Evolutionary conservation across 1,140 invertebrate species (phyloP).

Genomic region (Euura saliciscinereae): DNA sequence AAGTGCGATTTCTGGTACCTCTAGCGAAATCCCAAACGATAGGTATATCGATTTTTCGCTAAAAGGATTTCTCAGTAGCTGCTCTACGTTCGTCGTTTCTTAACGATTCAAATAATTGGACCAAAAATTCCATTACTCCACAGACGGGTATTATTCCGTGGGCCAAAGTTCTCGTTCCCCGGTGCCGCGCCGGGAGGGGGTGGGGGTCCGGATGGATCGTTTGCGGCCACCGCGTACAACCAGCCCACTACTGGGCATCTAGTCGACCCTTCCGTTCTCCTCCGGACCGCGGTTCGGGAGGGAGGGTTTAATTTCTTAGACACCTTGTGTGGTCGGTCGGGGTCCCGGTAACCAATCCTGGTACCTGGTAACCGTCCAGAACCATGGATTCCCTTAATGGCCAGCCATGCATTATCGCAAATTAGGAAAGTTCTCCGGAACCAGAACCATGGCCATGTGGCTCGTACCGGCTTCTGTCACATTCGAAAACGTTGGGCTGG

Average conservation of each 20-base stretch:
- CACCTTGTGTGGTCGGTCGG: not conserved
- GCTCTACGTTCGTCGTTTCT: too few relatives aligned
- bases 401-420: constrained; percentile 52
- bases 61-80: too few relatives aligned
- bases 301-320: constrained; percentile 2
- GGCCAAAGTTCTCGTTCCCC: not conserved
- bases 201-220: not conserved
- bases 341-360: not conserved
- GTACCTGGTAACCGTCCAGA: not conserved
- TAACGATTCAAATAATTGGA: too few relatives aligned
- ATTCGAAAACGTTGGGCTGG: not conserved
- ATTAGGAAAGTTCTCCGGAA: constrained; percentile 47
- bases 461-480: constrained; percentile 39
- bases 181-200: too few relatives aligned
- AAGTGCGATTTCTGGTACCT: too few relatives aligned
- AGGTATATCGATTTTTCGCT: too few relatives aligned
- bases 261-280: too few relatives aligned
- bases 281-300: too few relatives aligned
- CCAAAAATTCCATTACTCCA: too few relatives aligned
- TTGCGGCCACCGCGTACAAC: not conserved
- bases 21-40: too few relatives aligned
- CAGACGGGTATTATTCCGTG: not conserved
- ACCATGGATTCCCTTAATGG: constrained; percentile 40
- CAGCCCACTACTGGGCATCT: too few relatives aligned
- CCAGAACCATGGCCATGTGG: constrained; percentile 37